These are phyloP conservation scores for Luehdorfia chinensis DNA, from an alignment of 1,140 invertebrate genomes.

Conservation along the genomic window DNA sequence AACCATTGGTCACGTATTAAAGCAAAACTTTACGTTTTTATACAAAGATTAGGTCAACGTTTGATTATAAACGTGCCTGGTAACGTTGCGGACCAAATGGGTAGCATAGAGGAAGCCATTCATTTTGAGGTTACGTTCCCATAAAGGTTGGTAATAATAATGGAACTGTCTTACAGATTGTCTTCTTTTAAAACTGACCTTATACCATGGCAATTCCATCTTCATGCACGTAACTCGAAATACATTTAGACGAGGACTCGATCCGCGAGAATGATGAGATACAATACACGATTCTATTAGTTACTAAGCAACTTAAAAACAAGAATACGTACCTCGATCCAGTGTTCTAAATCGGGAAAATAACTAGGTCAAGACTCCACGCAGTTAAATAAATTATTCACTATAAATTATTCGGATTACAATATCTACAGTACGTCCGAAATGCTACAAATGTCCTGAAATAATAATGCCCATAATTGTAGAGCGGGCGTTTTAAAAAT, in stretches of 20 bases:
- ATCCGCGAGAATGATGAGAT: neutral
- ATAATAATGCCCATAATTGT: conserved; percentile 61
- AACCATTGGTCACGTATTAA: too few relatives aligned
- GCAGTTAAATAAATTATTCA: conserved; percentile 30
- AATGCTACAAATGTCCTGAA: conserved; percentile 47
- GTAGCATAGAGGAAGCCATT: too few relatives aligned
- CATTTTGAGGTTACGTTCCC: too few relatives aligned
- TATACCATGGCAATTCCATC: conserved; percentile 19
- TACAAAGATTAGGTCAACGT: too few relatives aligned
- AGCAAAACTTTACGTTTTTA: too few relatives aligned
- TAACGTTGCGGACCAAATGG: too few relatives aligned
- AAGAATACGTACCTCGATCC: conserved; percentile 11
- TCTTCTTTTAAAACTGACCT: conserved; percentile 38
- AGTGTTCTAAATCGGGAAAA: conserved; percentile 5
- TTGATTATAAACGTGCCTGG: too few relatives aligned
- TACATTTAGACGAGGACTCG: too few relatives aligned
- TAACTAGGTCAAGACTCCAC: conserved; percentile 57
- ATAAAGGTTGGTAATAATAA: too few relatives aligned
- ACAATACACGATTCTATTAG: conserved; percentile 13
- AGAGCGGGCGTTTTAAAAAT: conserved; percentile 50
- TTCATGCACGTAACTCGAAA: conserved; percentile 5
- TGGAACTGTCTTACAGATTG: too few relatives aligned
- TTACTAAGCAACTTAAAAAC: conserved; percentile 23
- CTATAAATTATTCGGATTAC: conserved; percentile 27
- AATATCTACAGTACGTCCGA: conserved; percentile 29